These are phyloP conservation scores for Leptinotarsa juncta DNA, from an alignment of 2,888 invertebrate genomes.

Conservation along the genomic window DNA sequence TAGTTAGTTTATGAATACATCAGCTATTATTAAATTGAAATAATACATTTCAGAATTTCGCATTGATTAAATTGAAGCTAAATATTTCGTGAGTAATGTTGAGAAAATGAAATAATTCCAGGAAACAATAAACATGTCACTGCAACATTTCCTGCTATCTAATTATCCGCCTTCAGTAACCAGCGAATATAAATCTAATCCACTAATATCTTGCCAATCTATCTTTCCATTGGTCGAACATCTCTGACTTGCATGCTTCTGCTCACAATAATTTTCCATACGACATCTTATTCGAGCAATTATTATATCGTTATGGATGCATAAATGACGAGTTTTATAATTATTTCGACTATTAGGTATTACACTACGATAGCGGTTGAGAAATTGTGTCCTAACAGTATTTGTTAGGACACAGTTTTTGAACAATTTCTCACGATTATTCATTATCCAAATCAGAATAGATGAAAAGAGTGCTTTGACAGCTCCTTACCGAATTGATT, in stretches of 20 bases:
- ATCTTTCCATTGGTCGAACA: conserved; percentile 48
- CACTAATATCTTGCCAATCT: conserved; percentile 37
- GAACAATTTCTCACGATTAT: not conserved
- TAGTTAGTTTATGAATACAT: too few relatives aligned
- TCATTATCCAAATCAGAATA: too few relatives aligned
- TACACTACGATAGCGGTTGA: not conserved
- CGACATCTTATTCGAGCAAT: conserved; percentile 37
- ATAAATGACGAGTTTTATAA: conserved; percentile 42
- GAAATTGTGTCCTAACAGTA: conserved; percentile 1
- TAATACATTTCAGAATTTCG: too few relatives aligned
- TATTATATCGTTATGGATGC: conserved; percentile 45
- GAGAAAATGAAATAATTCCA: not conserved
- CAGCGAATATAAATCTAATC: conserved; percentile 35
- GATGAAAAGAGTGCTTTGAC: too few relatives aligned
- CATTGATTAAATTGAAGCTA: not conserved
- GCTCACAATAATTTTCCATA: conserved; percentile 39
- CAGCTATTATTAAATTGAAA: too few relatives aligned
- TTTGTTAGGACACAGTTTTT: not conserved
- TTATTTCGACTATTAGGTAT: conserved; percentile 18
- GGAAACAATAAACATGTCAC: conserved; percentile 19
- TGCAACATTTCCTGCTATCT: conserved; percentile 12
- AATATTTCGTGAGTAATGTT: not conserved
- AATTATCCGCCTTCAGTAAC: conserved; percentile 35
- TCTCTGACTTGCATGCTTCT: conserved; percentile 34
- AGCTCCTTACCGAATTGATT: too few relatives aligned